Conservation (phyloP, 2,888 invertebrate genomes). For the Heliconius charithonia region DNA sequence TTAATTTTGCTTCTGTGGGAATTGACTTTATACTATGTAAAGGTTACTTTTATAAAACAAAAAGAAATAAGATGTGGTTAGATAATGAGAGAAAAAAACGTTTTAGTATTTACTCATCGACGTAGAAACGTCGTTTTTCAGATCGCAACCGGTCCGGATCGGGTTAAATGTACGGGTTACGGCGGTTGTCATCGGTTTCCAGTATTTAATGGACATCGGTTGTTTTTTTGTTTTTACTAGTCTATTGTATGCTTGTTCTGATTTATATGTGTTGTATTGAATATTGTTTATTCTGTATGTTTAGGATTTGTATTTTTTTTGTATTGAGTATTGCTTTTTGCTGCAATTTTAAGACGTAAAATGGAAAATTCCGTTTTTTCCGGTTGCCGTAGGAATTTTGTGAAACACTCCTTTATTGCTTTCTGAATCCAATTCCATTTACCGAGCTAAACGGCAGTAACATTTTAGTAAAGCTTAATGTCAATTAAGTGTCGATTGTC, state of each 20-base stretch:
- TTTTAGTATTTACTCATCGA: slow-evolving; percentile 8
- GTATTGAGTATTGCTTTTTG: too few relatives aligned
- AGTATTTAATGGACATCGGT: background rate
- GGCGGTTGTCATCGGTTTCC: slow-evolving; percentile 17
- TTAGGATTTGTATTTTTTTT: too few relatives aligned
- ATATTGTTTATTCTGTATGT: too few relatives aligned
- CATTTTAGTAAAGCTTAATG: background rate
- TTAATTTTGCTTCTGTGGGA: background rate
- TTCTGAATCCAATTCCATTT: background rate
- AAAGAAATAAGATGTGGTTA: background rate
- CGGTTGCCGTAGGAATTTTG: background rate
- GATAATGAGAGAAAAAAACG: slow-evolving; percentile 10
- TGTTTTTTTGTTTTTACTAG: background rate
- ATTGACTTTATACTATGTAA: background rate
- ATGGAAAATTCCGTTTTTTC: too few relatives aligned
- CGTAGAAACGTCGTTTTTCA: slow-evolving; percentile 13
- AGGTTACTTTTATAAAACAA: background rate
- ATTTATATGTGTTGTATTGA: background rate
- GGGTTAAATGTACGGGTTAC: slow-evolving; percentile 19
- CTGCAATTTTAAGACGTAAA: too few relatives aligned
- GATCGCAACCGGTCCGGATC: slow-evolving; percentile 12
- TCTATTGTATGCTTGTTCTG: background rate
- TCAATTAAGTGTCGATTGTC: background rate
- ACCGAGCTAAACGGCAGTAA: too few relatives aligned
- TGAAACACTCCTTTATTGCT: background rate